Percentiles rank a stretch among this genome's conserved stretches.
Conservation (phyloP, 2,797 vertebrate genomes). For the Aldrovandia affinis region DNA sequence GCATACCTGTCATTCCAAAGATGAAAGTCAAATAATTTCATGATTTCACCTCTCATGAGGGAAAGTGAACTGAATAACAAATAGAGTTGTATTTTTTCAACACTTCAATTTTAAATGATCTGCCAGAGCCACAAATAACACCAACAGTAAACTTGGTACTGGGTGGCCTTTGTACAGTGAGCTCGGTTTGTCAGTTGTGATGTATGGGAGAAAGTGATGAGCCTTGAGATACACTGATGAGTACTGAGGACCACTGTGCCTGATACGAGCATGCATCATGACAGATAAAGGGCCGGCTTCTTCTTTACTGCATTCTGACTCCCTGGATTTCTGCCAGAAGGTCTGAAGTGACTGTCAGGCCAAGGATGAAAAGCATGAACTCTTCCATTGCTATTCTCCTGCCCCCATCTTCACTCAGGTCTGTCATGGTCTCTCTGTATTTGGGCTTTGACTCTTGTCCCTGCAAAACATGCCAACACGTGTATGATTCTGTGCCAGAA, state of each 20-base stretch:
- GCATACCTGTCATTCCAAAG: background rate
- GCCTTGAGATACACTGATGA: background rate
- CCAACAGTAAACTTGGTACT: background rate
- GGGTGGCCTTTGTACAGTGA: background rate
- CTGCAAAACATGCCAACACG: conserved; percentile 47
- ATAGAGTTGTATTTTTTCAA: background rate
- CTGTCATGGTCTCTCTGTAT: conserved; percentile 71
- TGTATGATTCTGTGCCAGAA: background rate
- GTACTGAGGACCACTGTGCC: no score
- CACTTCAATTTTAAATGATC: background rate
- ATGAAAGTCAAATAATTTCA: conserved; percentile 14
- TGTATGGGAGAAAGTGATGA: background rate
- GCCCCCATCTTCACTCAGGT: conserved; percentile 66
- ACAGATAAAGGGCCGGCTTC: background rate
- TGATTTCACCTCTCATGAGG: background rate
- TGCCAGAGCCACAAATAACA: background rate
- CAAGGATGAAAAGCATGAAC: conserved; percentile 73
- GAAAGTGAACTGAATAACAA: background rate
- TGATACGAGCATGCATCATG: background rate
- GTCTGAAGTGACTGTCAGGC: conserved; percentile 70
- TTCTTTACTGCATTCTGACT: background rate
- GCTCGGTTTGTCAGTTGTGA: background rate
- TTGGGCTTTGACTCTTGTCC: conserved; percentile 75
- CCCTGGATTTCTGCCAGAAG: conserved; percentile 64
- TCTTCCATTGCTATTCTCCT: conserved; percentile 73